Evolutionary conservation across 2,113 vertebrate genomes (phyloP).

Genomic region (Eurypyga helias): DNA sequence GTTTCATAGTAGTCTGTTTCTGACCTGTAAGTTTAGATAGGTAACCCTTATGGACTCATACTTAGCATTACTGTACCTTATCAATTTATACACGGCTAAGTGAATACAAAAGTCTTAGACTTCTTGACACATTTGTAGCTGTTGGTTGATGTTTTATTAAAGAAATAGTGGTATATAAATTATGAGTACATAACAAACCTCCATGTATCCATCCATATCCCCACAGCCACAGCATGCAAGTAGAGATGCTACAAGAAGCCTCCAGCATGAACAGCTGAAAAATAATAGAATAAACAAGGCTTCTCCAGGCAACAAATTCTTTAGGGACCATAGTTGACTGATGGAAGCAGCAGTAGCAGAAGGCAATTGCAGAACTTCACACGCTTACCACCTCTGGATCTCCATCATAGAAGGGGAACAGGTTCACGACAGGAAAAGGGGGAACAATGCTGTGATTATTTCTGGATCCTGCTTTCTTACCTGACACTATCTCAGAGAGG

Average conservation of each 20-base stretch:
- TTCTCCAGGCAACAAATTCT: background rate
- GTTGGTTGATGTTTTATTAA: background rate
- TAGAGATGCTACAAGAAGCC: background rate
- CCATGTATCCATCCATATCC: background rate
- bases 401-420: background rate
- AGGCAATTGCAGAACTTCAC: background rate
- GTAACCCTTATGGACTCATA: background rate
- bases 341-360: background rate
- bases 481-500: background rate
- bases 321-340: background rate
- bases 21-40: background rate
- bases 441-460: background rate
- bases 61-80: background rate
- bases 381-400: background rate
- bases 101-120: background rate
- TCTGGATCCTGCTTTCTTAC: background rate
- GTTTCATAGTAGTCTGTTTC: background rate
- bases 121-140: background rate
- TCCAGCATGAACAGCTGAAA: background rate
- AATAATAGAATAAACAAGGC: background rate
- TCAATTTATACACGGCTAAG: background rate
- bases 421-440: background rate
- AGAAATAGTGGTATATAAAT: background rate
- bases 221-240: background rate
- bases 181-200: background rate